These are phyloP conservation scores for Bambusicola thoracicus DNA, from an alignment of 2,113 vertebrate species.

Conservation along the genomic window DNA sequence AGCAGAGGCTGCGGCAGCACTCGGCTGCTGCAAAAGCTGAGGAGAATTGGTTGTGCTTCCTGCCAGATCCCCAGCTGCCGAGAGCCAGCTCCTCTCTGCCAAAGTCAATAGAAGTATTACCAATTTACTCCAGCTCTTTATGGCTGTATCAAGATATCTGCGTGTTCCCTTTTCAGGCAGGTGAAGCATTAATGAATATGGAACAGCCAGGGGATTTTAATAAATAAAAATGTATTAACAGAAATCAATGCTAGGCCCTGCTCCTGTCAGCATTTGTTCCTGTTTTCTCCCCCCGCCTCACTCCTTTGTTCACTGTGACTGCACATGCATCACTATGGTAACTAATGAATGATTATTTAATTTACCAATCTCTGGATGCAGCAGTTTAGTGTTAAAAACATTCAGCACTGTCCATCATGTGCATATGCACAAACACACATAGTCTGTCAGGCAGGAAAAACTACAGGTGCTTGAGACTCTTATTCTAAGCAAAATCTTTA, in stretches of 20 bases:
- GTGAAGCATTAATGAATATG: neutral
- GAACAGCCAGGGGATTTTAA: constrained; percentile 7
- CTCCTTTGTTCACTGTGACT: constrained; percentile 30
- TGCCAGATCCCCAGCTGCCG: neutral
- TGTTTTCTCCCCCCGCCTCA: neutral
- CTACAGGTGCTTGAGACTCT: neutral
- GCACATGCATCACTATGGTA: constrained; percentile 50
- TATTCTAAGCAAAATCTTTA: constrained; percentile 14
- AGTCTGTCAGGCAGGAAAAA: neutral
- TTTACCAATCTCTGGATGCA: constrained; percentile 38
- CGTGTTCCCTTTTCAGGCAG: neutral
- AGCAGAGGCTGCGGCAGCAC: neutral
- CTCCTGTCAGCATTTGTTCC: constrained; percentile 8
- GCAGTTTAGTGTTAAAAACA: constrained; percentile 48
- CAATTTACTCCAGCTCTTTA: neutral
- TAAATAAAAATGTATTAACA: constrained; percentile 20
- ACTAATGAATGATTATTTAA: constrained; percentile 65
- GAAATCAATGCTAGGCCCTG: neutral
- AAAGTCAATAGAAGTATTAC: neutral
- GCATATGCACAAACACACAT: neutral
- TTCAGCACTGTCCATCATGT: neutral
- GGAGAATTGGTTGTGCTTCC: neutral
- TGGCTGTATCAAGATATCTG: neutral
- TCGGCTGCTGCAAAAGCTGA: neutral
- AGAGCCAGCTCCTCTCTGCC: neutral